phyloP scores from a whole-genome alignment of 2,888 invertebrate species.

The Nasonia oneida region DNA sequence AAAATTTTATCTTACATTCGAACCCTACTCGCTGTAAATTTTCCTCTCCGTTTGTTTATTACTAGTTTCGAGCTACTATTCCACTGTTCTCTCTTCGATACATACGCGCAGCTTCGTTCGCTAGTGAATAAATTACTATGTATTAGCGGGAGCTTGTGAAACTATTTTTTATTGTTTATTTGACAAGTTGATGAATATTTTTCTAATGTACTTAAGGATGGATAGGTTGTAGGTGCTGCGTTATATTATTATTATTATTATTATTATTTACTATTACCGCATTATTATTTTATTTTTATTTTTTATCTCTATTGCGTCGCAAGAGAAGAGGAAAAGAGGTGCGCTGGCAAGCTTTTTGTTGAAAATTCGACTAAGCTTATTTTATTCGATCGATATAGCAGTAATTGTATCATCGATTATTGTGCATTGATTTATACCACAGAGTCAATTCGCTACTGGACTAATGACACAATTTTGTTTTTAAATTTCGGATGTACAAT shows the following conservation, averaged over 20 bases:
- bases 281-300: conserved; percentile 5
- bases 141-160: background rate
- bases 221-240: conserved; percentile 19
- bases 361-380: background rate
- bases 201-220: background rate
- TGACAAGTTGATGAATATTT: conserved; percentile 19
- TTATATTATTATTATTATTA: background rate
- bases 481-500: background rate
- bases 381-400: background rate
- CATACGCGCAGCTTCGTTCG: background rate
- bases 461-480: background rate
- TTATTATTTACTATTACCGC: background rate
- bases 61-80: background rate
- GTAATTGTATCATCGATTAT: background rate
- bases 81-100: background rate
- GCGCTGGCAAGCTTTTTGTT: background rate
- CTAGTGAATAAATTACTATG: background rate
- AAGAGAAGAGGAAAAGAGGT: background rate
- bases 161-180: conserved; percentile 34
- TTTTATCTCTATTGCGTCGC: background rate
- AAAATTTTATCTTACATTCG: background rate
- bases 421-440: background rate
- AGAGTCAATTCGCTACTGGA: background rate
- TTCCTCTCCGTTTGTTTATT: background rate
- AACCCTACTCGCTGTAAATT: conserved; percentile 12